A percentile compares a stretch with the other conserved stretches of the same genome.
These are phyloP conservation scores for Sweltsa coloradensis DNA, from an alignment of 1,140 invertebrate species.

Conservation along the genomic window DNA sequence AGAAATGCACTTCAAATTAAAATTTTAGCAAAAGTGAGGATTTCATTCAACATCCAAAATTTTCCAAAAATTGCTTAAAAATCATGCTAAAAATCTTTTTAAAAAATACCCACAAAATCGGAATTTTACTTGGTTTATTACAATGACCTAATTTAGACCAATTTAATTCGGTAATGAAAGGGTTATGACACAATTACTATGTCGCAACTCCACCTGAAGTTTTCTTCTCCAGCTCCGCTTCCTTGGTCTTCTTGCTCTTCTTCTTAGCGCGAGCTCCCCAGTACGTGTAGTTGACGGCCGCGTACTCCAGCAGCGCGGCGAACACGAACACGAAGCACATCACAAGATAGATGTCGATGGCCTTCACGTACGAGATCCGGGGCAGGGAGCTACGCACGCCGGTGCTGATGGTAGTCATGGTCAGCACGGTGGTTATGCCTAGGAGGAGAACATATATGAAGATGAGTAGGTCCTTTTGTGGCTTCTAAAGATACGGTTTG, in stretches of 20 bases:
- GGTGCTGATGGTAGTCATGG: constrained; percentile 79
- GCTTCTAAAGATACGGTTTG: neutral
- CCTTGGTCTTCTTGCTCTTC: constrained; percentile 51
- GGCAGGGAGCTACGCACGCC: constrained; percentile 84
- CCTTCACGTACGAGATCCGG: constrained; percentile 84
- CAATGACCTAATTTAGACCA: too few relatives aligned
- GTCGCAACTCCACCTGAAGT: too few relatives aligned
- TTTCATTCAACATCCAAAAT: too few relatives aligned
- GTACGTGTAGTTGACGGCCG: constrained; percentile 94
- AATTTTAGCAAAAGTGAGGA: too few relatives aligned
- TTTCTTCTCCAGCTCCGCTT: constrained; percentile 54
- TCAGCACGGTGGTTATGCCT: constrained; percentile 87
- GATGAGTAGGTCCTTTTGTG: constrained; percentile 36
- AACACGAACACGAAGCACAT: constrained; percentile 92
- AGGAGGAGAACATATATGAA: constrained; percentile 30
- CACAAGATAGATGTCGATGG: constrained; percentile 83
- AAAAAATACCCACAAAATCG: too few relatives aligned
- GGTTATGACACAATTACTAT: too few relatives aligned
- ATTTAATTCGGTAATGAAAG: too few relatives aligned
- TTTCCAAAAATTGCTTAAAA: too few relatives aligned
- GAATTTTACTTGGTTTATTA: too few relatives aligned
- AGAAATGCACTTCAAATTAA: too few relatives aligned
- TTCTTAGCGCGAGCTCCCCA: constrained; percentile 91
- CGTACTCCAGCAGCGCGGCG: constrained; percentile 83
- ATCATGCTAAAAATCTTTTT: too few relatives aligned